Base-by-base conservation (phyloP, 2,113 vertebrate genomes). In the Scatophagus argus region DNA sequence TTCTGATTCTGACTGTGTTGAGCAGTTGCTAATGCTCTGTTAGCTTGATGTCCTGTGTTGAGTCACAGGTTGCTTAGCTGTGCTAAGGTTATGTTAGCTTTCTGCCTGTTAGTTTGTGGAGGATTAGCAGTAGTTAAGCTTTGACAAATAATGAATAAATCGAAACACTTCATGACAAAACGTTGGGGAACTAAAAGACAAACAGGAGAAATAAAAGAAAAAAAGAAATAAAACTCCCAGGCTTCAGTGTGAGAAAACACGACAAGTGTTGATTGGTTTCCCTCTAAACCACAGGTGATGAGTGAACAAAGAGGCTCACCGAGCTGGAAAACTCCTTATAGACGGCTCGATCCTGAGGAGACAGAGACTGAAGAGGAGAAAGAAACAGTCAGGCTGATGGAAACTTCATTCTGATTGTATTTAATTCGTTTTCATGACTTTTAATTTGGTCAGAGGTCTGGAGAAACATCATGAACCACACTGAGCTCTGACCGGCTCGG, bases 281-380 rank as follows among this genome's bases (percentile, higher is more conserved):
- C n/a, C n/a, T n/a, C n/a, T n/a, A n/a, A n/a, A n/a, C n/a, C n/a
- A n/a, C n/a, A n/a, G n/a, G n/a, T n/a, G n/a, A n/a, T n/a, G n/a
- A 41, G 39, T 41, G 6, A 44, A 7, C 16, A 44, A 19, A 44
- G 6, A 92, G n/a, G n/a, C 95, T 95, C 85, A 96, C 95, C 0
- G 92, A 87, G 64, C 92, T 66, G 14, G 94, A 91, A 62, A 93
- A 94, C 81, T 96, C 95, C 55, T 95, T 94, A 49, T 96, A 96
- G 54, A 92, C 73, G 0, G 91, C 93, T 47, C 92, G 92, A 7
- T 95, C 95, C 87, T 95, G 93, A 76, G 94, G 92, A 38, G 95
- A 93, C 38, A 96, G 88, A 63, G 95, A 93, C 95, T 96, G 87
- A 9, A 31, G 31, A 17, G 31, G 7, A 69, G 74, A 31, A 74